phyloP scores from a whole-genome alignment of 2,113 vertebrate species.

The Donacobius atricapilla region DNA sequence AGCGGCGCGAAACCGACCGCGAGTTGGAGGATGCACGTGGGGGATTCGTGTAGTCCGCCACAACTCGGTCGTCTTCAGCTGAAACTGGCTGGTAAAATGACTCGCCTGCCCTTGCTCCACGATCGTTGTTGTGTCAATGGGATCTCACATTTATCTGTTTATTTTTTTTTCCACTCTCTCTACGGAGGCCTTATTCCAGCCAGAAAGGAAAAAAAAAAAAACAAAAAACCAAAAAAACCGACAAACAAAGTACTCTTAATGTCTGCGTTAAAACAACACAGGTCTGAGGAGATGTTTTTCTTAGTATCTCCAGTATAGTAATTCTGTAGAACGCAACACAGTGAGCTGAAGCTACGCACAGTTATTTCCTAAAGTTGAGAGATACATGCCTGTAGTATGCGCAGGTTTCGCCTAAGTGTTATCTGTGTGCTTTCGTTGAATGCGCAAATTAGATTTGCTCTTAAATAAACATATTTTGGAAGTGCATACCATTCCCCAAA shows the following conservation, averaged over 20 bases:
- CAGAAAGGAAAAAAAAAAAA: not conserved
- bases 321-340: not conserved
- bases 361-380: not conserved
- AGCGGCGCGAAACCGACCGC: not conserved
- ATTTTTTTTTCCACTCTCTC: not conserved
- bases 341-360: not conserved
- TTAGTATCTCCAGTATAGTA: not conserved
- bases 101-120: not conserved
- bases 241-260: too few species aligned
- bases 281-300: not conserved
- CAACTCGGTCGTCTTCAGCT: rapidly evolving
- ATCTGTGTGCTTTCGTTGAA: not conserved
- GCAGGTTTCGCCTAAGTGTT: not conserved
- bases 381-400: too few species aligned
- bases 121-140: rapidly evolving
- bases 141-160: rapidly evolving
- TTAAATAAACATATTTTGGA: not conserved
- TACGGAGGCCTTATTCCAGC: not conserved
- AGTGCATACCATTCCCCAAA: rapidly evolving
- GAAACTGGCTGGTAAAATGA: rapidly evolving
- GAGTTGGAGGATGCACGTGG: not conserved
- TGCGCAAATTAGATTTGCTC: not conserved
- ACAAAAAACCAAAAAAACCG: too few species aligned
- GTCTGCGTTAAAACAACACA: not conserved
- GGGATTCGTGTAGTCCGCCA: rapidly evolving